Evolutionary conservation across 1,140 invertebrate genomes (phyloP).

Genomic region (Akabosia matsudoensis): DNA sequence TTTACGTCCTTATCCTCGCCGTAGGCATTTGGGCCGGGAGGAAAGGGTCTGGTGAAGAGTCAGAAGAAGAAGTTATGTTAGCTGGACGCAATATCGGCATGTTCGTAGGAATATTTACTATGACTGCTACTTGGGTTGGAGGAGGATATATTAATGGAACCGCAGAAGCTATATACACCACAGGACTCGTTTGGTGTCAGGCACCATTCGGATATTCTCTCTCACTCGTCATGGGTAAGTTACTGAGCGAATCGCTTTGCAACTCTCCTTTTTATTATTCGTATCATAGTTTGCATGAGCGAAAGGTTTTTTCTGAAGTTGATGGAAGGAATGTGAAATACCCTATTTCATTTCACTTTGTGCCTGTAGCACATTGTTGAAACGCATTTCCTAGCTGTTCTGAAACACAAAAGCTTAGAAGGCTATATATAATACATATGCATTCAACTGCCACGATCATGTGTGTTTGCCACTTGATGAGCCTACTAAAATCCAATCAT

Average conservation of each 20-base stretch:
- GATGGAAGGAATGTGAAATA: too few species aligned
- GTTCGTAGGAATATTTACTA: constrained; percentile 73
- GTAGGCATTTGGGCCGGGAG: constrained; percentile 72
- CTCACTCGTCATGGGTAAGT: constrained; percentile 67
- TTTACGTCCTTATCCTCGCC: constrained; percentile 65
- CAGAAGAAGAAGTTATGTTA: constrained; percentile 68
- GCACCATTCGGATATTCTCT: constrained; percentile 77
- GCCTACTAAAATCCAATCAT: too few species aligned
- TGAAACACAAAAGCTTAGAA: too few species aligned
- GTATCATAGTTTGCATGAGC: not conserved
- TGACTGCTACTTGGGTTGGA: constrained; percentile 70
- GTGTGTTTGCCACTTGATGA: too few species aligned
- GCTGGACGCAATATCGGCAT: constrained; percentile 73
- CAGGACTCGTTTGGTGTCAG: constrained; percentile 71
- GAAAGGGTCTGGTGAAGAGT: constrained; percentile 56
- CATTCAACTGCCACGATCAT: too few species aligned
- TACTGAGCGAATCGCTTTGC: not conserved
- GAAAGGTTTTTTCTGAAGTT: not conserved
- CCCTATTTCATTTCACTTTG: too few species aligned
- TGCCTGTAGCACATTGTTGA: too few species aligned
- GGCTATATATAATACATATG: too few species aligned
- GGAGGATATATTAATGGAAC: constrained; percentile 81
- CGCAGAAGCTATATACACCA: constrained; percentile 68
- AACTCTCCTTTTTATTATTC: not conserved
- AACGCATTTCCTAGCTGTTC: too few species aligned